Conservation (phyloP, 2,113 vertebrate genomes). For the Indri indri region DNA sequence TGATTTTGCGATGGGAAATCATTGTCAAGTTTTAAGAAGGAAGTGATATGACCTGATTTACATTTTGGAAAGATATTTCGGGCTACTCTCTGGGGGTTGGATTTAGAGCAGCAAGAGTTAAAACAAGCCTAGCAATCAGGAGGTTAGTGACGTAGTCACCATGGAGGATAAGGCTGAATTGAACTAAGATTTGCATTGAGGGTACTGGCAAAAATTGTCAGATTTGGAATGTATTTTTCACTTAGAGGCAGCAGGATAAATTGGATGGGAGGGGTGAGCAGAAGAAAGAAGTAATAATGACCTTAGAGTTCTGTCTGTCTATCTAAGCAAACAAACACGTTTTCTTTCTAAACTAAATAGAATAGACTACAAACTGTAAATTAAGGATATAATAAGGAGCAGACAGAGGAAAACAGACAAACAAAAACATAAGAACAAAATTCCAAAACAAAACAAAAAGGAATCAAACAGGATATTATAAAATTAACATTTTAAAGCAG, state of each 20-base stretch:
- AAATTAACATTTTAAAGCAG: not conserved
- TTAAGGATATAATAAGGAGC: not conserved
- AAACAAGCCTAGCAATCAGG: not conserved
- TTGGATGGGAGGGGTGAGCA: not conserved
- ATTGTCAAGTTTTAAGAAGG: conserved; percentile 12
- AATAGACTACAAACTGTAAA: not conserved
- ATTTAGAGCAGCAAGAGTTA: not conserved
- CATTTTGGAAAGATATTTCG: not conserved
- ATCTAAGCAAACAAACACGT: not conserved
- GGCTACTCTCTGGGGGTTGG: not conserved
- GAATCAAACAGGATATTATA: not conserved
- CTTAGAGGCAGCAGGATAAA: not conserved
- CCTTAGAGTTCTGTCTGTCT: not conserved
- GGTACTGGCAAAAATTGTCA: not conserved
- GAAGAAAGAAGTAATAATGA: not conserved
- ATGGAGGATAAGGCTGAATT: not conserved
- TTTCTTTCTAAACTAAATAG: not conserved
- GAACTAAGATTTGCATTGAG: not conserved
- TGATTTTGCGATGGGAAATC: not conserved
- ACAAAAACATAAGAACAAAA: not conserved
- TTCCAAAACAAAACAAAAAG: not conserved
- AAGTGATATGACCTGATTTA: not conserved
- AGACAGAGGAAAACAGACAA: not conserved
- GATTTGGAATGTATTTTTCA: not conserved
- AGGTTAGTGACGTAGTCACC: not conserved